Base-by-base conservation (phyloP, 2,113 vertebrate genomes). In the Spizaetus ornatus region DNA sequence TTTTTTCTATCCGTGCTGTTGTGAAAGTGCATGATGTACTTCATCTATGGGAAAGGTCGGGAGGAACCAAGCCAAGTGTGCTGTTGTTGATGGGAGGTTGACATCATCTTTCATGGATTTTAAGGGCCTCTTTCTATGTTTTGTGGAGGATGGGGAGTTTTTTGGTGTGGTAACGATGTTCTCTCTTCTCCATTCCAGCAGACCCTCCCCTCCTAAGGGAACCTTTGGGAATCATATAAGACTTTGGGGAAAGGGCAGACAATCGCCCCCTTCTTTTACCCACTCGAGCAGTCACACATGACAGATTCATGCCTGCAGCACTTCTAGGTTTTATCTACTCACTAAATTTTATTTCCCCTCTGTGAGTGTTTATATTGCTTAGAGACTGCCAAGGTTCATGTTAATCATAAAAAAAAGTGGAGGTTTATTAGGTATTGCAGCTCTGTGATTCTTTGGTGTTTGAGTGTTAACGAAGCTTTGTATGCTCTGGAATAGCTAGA, bases 291-390 rank as follows among this genome's bases (percentile, higher is more conserved):
- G 89, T 82, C 86, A 82, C 43, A 48, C 15, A 8, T 74, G 50
- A 63, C 95, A 96, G 96, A 88, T 69, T 90, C 88, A 95, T 95
- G 82, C 93, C 82, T 95, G 90, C 77, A 23, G 62, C 92, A 71
- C 78, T 91, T 69, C 69, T 26, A 87, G 90, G 86, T 97, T 97
- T 98, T 92, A 95, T 94, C 92, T 97, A 59, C 62, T 92, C 74
- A 58, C 88, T 86, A 96, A 94, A 93, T 97, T 96, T 96, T 96
- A 95, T 98, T 96, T 97, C 90, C 90, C 95, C 43, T 67, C 72
- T 66, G 93, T 82, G 95, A 97, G 78, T 86, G 82, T 94, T 97
- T 97, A 90, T 93, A 71, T 97, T 95, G 93, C 96, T 96, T 66
- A 81, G 93, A 97, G 97, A 92, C 79, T 96, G 84, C 87, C 90